A percentile compares a stretch with the other conserved stretches of the same genome.
phyloP scores from a whole-genome alignment of 1,140 invertebrate species.

The Macrocentrus cingulum region DNA sequence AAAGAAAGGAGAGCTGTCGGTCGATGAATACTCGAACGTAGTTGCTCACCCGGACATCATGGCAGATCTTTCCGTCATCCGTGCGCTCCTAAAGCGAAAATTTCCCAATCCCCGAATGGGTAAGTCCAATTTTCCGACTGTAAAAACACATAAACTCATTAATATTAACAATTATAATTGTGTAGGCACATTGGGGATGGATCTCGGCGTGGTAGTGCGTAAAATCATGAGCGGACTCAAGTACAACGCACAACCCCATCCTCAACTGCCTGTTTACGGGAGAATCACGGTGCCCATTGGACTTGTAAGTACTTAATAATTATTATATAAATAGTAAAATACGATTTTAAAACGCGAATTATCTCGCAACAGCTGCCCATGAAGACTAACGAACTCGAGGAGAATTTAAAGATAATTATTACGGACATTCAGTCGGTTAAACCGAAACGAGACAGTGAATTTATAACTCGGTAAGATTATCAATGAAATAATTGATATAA shows the following conservation, averaged over 20 bases:
- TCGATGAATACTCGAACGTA: slow-evolving; percentile 73
- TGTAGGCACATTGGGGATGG: slow-evolving; percentile 64
- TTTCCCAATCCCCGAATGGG: slow-evolving; percentile 72
- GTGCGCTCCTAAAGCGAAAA: slow-evolving; percentile 73
- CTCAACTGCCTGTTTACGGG: slow-evolving; percentile 70
- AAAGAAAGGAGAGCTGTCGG: slow-evolving; percentile 67
- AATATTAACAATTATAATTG: slow-evolving; percentile 17
- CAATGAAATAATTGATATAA: not conserved
- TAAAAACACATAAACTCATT: not conserved
- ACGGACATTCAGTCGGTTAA: slow-evolving; percentile 64
- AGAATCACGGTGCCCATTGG: slow-evolving; percentile 67
- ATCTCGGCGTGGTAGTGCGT: slow-evolving; percentile 66
- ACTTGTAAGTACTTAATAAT: slow-evolving; percentile 64
- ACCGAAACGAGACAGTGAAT: slow-evolving; percentile 66
- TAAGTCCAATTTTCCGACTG: slow-evolving; percentile 25
- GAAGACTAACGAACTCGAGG: slow-evolving; percentile 68
- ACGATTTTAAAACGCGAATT: not conserved
- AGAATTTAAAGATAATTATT: slow-evolving; percentile 69
- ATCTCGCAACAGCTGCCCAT: slow-evolving; percentile 66
- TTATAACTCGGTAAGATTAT: slow-evolving; percentile 66
- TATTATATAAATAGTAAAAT: too few relatives aligned
- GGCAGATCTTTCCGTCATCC: slow-evolving; percentile 70
- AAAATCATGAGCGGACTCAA: slow-evolving; percentile 69
- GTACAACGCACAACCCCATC: slow-evolving; percentile 67
- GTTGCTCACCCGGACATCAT: slow-evolving; percentile 78